These are phyloP conservation scores for Meloidogyne exigua DNA, from an alignment of 1,140 invertebrate species.

Conservation along the genomic window DNA sequence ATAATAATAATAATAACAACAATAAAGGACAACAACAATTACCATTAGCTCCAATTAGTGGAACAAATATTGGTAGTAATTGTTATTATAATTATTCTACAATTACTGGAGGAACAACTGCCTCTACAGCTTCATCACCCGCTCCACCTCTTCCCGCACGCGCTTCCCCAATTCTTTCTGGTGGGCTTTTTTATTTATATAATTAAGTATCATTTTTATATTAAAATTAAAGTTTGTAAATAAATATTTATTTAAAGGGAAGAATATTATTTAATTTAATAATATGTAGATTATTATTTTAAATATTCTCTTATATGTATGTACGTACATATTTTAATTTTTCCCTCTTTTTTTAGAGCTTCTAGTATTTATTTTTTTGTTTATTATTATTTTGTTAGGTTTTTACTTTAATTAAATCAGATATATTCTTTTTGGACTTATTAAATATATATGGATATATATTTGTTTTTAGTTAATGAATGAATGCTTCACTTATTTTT, in stretches of 20 bases:
- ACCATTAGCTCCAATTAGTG: conserved; percentile 24
- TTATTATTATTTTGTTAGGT: not conserved
- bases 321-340: no score
- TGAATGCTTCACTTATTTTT: conserved; percentile 3
- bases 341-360: no score
- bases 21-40: conserved; percentile 28
- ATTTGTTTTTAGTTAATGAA: not conserved
- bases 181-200: not conserved
- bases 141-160: conserved; percentile 34
- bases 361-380: no score
- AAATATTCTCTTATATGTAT: no score
- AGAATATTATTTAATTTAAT: no score
- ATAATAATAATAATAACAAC: conserved; percentile 20
- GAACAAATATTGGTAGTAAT: not conserved
- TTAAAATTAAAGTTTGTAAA: no score
- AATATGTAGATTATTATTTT: no score
- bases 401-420: not conserved
- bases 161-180: conserved; percentile 33
- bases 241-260: no score
- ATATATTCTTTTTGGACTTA: not conserved
- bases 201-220: not conserved
- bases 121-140: conserved; percentile 38
- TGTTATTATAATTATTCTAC: not conserved
- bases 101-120: conserved; percentile 22
- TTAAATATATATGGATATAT: no score